These are phyloP conservation scores for Protophormia terraenovae DNA, from an alignment of 2,888 invertebrate genomes.

Conservation along the genomic window DNA sequence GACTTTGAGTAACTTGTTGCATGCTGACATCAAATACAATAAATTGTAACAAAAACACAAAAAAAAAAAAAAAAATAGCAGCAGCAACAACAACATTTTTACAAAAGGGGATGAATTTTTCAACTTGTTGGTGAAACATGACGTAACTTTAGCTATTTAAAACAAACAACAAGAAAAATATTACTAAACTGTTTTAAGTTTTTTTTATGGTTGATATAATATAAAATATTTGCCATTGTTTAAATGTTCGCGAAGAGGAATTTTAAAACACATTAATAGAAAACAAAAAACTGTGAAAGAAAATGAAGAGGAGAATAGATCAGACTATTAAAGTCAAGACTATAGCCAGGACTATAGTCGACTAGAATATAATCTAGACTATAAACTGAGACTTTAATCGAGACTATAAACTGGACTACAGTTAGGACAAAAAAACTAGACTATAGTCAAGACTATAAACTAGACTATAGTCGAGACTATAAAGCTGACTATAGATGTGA, in stretches of 20 bases:
- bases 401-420: background rate
- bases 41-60: background rate
- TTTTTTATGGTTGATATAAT: background rate
- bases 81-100: constrained; percentile 28
- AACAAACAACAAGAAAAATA: background rate
- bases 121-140: constrained; percentile 54
- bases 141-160: constrained; percentile 45
- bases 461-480: too few species aligned
- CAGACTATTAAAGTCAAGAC: background rate
- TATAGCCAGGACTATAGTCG: background rate
- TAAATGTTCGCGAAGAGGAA: background rate
- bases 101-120: constrained; percentile 39
- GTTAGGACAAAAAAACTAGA: background rate
- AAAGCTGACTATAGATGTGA: too few species aligned
- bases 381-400: too few species aligned
- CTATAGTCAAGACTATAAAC: too few species aligned
- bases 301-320: background rate
- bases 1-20: constrained; percentile 65
- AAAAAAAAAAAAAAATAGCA: background rate
- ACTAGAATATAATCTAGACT: background rate
- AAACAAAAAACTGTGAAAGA: background rate
- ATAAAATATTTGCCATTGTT: background rate
- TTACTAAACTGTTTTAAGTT: background rate
- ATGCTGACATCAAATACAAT: constrained; percentile 57
- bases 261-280: constrained; percentile 3